Evolutionary conservation across 2,113 vertebrate genomes (phyloP), one percentile per base, ranked within the genome.

Genomic region (Dissostichus mawsoni): DNA sequence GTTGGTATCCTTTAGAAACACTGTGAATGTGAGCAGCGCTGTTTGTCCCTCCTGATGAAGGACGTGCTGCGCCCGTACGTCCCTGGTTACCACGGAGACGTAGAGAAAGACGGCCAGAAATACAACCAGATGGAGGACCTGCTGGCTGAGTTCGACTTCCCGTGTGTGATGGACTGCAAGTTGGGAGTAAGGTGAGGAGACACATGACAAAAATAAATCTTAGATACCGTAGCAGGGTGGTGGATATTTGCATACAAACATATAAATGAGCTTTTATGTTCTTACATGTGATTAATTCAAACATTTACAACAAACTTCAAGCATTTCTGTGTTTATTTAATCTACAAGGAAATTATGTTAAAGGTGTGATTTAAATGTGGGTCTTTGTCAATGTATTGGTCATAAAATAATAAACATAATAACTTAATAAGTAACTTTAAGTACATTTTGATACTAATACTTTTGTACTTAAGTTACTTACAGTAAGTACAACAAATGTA

Each of bases 51-150:
- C 85, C 94, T 99, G 82, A 99, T 99, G 98, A 94, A 79, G 0
- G 98, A 99, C 4, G 95, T 97, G 69, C 96, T 99, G 61, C 94
- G 91, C 58, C 97, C 96, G 2, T 99, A 94, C 0, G 97, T 99
- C 56, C 98, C 98, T 0, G 96, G 96, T 84, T 99, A 99, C 93
- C 97, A 99, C 0, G 98, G 98, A 0, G 98, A 99, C 0, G 95
- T 99, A 16, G 96, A 99, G 88, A 99, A 98, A 87, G 98, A 99
- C 0, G 98, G 98, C 0, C 97, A 99, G 87, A 95, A 96, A 76
- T 99, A 99, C 94, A 99, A 99, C 94, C 98, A 99, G 95, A 99
- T 99, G 98, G 98, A 99, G 48, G 98, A 99, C 89, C 95, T 99
- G 77, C 94, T 99, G 90, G 97, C 97, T 1, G 97, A 99, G 64